These are phyloP conservation scores for Probosciger aterrimus DNA, from an alignment of 2,113 vertebrate species.

Conservation along the genomic window DNA sequence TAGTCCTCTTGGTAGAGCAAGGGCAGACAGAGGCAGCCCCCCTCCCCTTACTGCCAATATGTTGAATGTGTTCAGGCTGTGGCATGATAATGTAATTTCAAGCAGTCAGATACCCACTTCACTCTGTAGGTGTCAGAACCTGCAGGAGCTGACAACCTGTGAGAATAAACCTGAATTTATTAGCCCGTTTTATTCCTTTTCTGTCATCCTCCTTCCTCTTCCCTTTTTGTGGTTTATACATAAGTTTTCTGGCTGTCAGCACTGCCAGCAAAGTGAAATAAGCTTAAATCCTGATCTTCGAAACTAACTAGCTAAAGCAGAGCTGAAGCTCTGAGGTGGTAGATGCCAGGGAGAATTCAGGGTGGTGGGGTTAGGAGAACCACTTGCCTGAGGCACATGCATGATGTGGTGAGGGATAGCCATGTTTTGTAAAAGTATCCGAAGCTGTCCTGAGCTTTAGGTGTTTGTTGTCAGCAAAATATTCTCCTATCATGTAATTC, in stretches of 20 bases:
- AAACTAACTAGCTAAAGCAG: neutral
- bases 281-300: neutral
- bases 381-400: rapidly evolving
- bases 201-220: neutral
- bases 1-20: neutral
- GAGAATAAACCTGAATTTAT: conserved; percentile 7
- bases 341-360: neutral
- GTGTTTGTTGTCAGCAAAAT: neutral
- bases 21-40: neutral
- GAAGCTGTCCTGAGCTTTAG: neutral
- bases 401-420: neutral
- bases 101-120: neutral
- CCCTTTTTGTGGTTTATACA: neutral
- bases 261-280: neutral
- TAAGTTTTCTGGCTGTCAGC: neutral
- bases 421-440: neutral
- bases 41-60: neutral
- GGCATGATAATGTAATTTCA: neutral
- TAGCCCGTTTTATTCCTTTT: neutral
- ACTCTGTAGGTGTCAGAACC: neutral
- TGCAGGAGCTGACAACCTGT: neutral
- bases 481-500: neutral
- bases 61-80: neutral
- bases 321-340: neutral
- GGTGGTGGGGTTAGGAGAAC: neutral